Base-by-base conservation (phyloP, 2,888 invertebrate genomes). In the Sinhomidia bicolor region DNA sequence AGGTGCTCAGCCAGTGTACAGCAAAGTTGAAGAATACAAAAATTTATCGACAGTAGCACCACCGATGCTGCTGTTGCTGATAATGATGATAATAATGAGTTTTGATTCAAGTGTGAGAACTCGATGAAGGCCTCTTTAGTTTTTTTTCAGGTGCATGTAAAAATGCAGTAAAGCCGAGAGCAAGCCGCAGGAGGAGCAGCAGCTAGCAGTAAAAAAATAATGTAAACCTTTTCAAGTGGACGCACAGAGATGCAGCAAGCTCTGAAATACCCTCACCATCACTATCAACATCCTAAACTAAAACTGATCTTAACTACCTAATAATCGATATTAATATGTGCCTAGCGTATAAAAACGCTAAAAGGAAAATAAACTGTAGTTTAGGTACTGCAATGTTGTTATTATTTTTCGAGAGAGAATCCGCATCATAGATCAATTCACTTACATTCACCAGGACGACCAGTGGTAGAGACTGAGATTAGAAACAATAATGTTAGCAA, bases 21-120 rank as follows among this genome's bases (percentile, higher is more conserved):
- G 17, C 9, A 32, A 32, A 47, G 47, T 12, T 14, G 6, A 47
- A 47, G 47, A 47, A 47, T 47, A 17, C 5, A 2, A 2, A 12
- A n/a, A n/a, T n/a, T n/a, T n/a, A n/a, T n/a, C n/a, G n/a, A n/a
- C n/a, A n/a, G n/a, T n/a, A n/a, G n/a, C n/a, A n/a, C n/a, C n/a
- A n/a, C n/a, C n/a, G n/a, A n/a, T n/a, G n/a, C n/a, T n/a, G n/a
- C n/a, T n/a, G n/a, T n/a, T n/a, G n/a, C n/a, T n/a, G n/a, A n/a
- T n/a, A 1, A 7, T 29, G 54, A 6, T 17, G 32, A 17, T 78
- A 57, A 32, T 54, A 36, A 29, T 29, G 62, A 80, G 36, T 62
- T 62, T 60, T 62, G 23, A 26, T 26, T 80, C 80, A 80, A 80
- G 80, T 80, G 80, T 80, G 80, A 80, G 80, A 80, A 62, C 80